Evolutionary conservation across 35 echinoderm and acorn worm genomes (phyloP), one percentile per base, ranked within the genome.

Genomic region (Amphiura filiformis): DNA sequence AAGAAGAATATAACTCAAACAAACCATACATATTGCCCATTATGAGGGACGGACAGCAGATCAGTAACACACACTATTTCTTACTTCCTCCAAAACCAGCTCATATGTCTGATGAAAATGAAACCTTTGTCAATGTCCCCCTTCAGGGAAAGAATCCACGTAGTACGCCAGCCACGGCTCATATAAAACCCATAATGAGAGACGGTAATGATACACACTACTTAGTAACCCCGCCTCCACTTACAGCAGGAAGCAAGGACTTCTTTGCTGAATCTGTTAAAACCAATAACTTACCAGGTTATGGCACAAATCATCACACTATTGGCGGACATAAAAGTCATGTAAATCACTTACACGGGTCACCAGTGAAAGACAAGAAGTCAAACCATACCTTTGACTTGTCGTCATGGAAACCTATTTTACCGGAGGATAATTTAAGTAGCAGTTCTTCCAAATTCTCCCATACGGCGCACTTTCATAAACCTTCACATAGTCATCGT

Each of bases 31-130:
- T 99, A 18, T 86, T 89, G 35, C 96, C 96, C 13, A 95, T 99
- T 42, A 80, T 94, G 35, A 89, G 83, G 47, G 90, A 99, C 78
- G 96, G 96, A 37, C 75, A 92, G 14, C 92, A 95, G 65, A 44
- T 99, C n/a, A 99, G 96, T 77, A 91, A 94, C 44, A 99, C 96
- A 20, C 96, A 99, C 65, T 99, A 99, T 80, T 99, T 95, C 56
- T 81, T 99, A 31, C 61, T 99, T 26, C 96, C 96, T 32, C 85
- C 93, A n/a, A 94, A 92, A 76, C 93, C 96, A 39, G 57, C 42
- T 12, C 23, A 36, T 65, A 65, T 85, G 56, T 37, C 83, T 13
- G 56, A 65, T 37, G 56, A 65, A 32, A 89, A 17, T 39, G 92
- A 93, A 56, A 76, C 80, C 20, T 93, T 93, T 86, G 89, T 61